Conservation (phyloP, 2,888 invertebrate genomes). For the Auanema sp. region DNA sequence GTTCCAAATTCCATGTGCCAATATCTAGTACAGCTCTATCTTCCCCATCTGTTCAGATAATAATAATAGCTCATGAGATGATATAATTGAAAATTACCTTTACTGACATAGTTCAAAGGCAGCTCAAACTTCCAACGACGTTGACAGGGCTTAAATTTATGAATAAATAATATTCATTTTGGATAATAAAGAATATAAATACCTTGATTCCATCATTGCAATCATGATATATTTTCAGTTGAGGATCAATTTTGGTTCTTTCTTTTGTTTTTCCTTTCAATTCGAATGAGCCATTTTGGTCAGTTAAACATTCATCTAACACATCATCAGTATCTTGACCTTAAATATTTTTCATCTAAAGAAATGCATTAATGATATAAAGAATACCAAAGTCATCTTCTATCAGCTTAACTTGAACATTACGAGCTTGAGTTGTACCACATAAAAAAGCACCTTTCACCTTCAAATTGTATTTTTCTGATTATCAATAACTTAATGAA, state of each 20-base stretch:
- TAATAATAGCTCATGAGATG: background rate
- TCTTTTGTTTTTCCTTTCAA: conserved; percentile 54
- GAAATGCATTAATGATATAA: too few relatives aligned
- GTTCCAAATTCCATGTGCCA: conserved; percentile 63
- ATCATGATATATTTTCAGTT: conserved; percentile 62
- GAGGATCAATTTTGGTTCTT: conserved; percentile 61
- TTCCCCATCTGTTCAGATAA: background rate
- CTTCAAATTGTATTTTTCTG: conserved; percentile 21
- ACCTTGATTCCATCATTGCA: conserved; percentile 62
- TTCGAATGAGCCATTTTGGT: conserved; percentile 52
- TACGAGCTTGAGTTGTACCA: conserved; percentile 50
- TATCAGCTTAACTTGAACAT: conserved; percentile 59
- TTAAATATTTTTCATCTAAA: conserved; percentile 22
- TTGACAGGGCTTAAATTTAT: conserved; percentile 59
- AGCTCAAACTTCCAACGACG: conserved; percentile 64
- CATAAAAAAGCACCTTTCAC: conserved; percentile 53
- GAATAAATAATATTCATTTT: conserved; percentile 3
- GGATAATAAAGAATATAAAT: background rate
- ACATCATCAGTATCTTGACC: conserved; percentile 61
- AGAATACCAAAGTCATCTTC: conserved; percentile 62
- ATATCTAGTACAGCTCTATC: conserved; percentile 48
- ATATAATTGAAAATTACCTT: conserved; percentile 35
- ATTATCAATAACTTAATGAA: too few relatives aligned
- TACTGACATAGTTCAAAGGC: conserved; percentile 62
- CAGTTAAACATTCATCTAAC: conserved; percentile 53